phyloP scores from a whole-genome alignment of 2,113 vertebrate species.

The Chloebia gouldiae region DNA sequence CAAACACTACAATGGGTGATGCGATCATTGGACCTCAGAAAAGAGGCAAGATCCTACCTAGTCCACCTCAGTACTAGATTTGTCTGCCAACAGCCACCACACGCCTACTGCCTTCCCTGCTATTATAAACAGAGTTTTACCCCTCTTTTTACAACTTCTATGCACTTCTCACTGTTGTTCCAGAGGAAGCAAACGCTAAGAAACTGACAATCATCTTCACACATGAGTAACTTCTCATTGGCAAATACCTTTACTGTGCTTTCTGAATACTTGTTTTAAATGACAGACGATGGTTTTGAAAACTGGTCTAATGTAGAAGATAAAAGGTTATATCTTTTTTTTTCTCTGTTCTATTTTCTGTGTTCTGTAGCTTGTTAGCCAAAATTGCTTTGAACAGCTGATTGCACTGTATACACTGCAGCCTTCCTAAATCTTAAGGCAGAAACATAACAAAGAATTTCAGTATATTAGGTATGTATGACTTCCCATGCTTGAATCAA shows the following conservation, averaged over 20 bases:
- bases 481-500: background rate
- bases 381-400: background rate
- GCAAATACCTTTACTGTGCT: background rate
- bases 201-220: background rate
- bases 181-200: conserved; percentile 3
- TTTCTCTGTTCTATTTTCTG: background rate
- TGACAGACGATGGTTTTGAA: background rate
- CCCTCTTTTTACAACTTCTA: background rate
- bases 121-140: background rate
- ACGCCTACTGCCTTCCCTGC: background rate
- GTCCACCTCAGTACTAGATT: accelerated
- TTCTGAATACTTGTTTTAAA: background rate
- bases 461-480: background rate
- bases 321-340: background rate
- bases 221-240: background rate
- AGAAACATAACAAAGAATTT: background rate
- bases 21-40: accelerated
- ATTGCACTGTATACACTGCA: background rate
- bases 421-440: background rate
- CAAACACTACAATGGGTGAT: background rate
- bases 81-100: background rate
- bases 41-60: background rate
- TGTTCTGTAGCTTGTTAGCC: background rate
- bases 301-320: background rate
- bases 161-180: background rate